These are phyloP conservation scores for Apocrypta bakeri DNA, from an alignment of 1,140 invertebrate genomes.

Conservation along the genomic window DNA sequence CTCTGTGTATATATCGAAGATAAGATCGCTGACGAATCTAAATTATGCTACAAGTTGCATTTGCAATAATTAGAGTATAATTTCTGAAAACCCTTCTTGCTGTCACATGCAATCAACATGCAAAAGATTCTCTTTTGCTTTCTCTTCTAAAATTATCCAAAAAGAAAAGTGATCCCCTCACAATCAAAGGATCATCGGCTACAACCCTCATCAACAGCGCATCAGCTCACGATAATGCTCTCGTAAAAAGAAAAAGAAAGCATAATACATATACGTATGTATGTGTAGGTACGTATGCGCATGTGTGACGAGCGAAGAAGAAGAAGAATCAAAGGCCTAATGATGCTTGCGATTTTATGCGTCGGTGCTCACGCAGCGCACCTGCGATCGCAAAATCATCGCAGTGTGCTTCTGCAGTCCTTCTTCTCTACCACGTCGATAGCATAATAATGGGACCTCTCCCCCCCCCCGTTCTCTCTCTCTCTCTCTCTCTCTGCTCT, in stretches of 20 bases:
- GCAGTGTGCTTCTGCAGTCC: conserved; percentile 48
- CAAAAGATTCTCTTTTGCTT: neutral
- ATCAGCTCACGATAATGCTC: neutral
- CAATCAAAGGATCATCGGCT: conserved; percentile 3
- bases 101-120: neutral
- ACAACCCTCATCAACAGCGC: neutral
- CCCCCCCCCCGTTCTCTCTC: too few species aligned
- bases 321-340: conserved; percentile 15
- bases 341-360: conserved; percentile 8
- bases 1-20: too few species aligned
- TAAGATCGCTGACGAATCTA: too few species aligned
- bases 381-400: conserved; percentile 60
- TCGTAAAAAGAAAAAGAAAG: neutral
- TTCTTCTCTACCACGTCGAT: conserved; percentile 19
- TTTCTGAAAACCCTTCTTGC: neutral
- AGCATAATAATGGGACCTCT: conserved; percentile 52
- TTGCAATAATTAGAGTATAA: too few species aligned
- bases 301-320: neutral
- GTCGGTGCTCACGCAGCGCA: conserved; percentile 32
- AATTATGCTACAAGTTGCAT: too few species aligned
- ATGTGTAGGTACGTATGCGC: too few species aligned
- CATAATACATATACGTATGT: neutral
- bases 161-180: neutral
- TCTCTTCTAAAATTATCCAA: conserved; percentile 3
- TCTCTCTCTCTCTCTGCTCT: neutral